Base-by-base conservation (phyloP, 2,113 vertebrate species). In the Rostratula benghalensis region DNA sequence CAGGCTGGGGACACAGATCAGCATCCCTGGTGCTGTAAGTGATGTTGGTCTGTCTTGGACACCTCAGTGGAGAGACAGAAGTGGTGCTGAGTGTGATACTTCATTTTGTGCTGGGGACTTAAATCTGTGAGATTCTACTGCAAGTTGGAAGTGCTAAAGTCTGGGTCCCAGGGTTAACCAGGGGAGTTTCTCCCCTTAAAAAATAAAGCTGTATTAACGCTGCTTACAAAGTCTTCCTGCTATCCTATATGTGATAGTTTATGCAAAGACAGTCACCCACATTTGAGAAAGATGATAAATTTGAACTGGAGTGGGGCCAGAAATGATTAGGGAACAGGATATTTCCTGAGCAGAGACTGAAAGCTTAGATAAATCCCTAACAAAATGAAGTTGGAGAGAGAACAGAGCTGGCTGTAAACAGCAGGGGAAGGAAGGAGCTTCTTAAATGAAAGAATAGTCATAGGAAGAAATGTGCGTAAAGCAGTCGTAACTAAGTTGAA, bases 291-390 rank as follows among this genome's bases (percentile, higher is more conserved):
- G 83, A 39, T n/a, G 39, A 93, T 51, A 48, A 86, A 93, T 81
- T 51, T 3, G 9, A 80, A 33, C 6, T 89, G 96, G 91, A 90
- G 30, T 1, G 6, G 60, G 48, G 87, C 96, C 91, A 92, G 80
- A 77, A 69, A 67, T 84, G 60, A 71, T 78, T 67, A 82, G 65
- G 69, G 87, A 96, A 71, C 48, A 56, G 87, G 48, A 71, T 84
- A 11, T 92, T 92, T 92, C 89, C 91, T 89, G 89, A 94, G 74
- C 45, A 79, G 51, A 84, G 64, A 68, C 87, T 2, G 8, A 94
- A 89, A 96, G 43, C 89, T 80, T 76, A 87, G 61, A 63, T 81
- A 96, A 95, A 83, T 56, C 53, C 16, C 21, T 61, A 68, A 37
- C 74, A 59, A 90, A 87, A 84, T 79, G 73, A 91, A 91, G 73